phyloP scores from a whole-genome alignment of 2,113 vertebrate species.

The Ceratotherium simum region DNA sequence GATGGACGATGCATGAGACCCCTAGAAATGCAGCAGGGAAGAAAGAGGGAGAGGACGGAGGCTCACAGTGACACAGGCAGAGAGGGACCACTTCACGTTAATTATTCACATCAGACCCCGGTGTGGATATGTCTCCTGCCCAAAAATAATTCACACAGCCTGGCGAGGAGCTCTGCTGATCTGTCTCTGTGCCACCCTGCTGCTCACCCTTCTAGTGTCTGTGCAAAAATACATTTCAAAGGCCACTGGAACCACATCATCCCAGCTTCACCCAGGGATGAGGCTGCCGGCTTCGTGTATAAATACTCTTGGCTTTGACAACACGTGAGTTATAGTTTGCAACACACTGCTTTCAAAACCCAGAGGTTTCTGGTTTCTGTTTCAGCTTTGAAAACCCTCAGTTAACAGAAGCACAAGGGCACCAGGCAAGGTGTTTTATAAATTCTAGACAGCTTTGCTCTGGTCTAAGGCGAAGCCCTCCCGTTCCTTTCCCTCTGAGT shows the following conservation, averaged over 20 bases:
- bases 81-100: conserved; percentile 81
- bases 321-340: neutral
- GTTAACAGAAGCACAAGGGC: neutral
- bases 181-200: conserved; percentile 71
- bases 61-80: conserved; percentile 71
- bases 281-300: neutral
- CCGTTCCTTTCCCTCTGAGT: neutral
- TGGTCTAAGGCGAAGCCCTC: neutral
- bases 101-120: conserved; percentile 82
- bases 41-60: conserved; percentile 65
- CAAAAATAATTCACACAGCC: conserved; percentile 85
- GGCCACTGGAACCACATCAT: conserved; percentile 74
- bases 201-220: conserved; percentile 80
- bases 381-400: conserved; percentile 2
- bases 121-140: conserved; percentile 82
- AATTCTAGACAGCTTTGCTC: neutral
- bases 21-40: conserved; percentile 54
- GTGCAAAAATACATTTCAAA: conserved; percentile 75
- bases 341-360: neutral
- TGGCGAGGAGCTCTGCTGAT: conserved; percentile 76
- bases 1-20: neutral
- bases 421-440: neutral
- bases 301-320: conserved; percentile 10
- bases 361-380: neutral
- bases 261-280: conserved; percentile 72